Percentiles rank a stretch among this genome's conserved stretches.
These are phyloP conservation scores for Chironomus tepperi DNA, from an alignment of 1,140 invertebrate genomes.

Conservation along the genomic window DNA sequence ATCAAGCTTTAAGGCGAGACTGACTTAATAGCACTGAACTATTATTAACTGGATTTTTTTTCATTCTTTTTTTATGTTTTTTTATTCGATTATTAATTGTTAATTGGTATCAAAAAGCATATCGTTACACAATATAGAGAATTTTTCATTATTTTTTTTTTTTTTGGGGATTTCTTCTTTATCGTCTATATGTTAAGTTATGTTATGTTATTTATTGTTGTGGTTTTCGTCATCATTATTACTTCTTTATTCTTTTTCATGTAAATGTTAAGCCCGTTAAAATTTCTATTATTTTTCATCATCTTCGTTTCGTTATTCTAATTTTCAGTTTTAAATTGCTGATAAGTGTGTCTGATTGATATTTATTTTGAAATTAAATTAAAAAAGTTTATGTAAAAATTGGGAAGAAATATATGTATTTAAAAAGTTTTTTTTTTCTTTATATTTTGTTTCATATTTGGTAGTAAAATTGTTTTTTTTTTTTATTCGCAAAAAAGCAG, in stretches of 20 bases:
- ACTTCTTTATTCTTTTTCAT: neutral
- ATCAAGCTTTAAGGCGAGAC: too few species aligned
- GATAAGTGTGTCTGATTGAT: neutral
- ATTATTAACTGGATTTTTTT: neutral
- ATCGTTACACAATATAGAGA: constrained; percentile 11
- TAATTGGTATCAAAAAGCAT: constrained; percentile 14
- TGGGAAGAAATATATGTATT: too few species aligned
- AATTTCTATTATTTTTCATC: neutral
- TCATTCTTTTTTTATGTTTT: neutral
- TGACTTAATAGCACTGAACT: neutral
- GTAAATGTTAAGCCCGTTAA: constrained; percentile 14
- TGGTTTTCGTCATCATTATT: neutral
- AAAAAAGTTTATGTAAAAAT: too few species aligned
- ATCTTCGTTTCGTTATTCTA: neutral
- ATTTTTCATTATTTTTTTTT: neutral
- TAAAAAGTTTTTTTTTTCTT: too few species aligned
- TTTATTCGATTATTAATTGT: neutral
- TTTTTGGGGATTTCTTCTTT: neutral
- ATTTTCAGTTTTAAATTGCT: constrained; percentile 12
- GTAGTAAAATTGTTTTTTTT: too few species aligned
- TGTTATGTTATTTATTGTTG: neutral
- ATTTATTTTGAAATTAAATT: neutral
- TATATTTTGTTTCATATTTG: too few species aligned
- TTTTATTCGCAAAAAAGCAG: too few species aligned
- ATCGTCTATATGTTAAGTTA: constrained; percentile 12